phyloP scores from a whole-genome alignment of 2,113 vertebrate species.

The Corythornis vintsioides region DNA sequence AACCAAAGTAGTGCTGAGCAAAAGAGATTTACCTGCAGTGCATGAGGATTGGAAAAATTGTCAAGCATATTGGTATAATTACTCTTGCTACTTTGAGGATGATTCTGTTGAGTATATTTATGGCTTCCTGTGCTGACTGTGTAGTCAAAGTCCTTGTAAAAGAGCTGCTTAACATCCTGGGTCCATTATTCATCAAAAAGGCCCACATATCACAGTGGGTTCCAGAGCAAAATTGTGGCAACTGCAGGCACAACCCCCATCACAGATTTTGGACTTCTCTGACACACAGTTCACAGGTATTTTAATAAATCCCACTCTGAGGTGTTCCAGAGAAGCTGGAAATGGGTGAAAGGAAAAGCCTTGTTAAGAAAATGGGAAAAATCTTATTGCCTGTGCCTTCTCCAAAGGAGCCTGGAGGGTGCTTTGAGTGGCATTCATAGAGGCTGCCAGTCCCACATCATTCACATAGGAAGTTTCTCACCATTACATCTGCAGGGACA shows the following conservation, averaged over 20 bases:
- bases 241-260: not conserved
- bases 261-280: not conserved
- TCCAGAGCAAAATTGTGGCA: not conserved
- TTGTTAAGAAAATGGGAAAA: constrained; percentile 14
- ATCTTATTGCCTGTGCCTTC: not conserved
- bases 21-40: not conserved
- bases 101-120: not conserved
- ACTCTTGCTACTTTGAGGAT: not conserved
- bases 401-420: constrained; percentile 11
- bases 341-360: not conserved
- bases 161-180: not conserved
- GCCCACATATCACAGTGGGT: not conserved
- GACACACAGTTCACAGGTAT: not conserved
- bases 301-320: not conserved
- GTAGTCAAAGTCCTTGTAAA: not conserved
- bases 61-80: not conserved
- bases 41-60: constrained; percentile 3
- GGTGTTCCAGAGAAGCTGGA: not conserved
- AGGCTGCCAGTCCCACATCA: constrained; percentile 30
- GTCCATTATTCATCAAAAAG: not conserved
- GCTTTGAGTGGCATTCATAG: not conserved
- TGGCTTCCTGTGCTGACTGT: not conserved
- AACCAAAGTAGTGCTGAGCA: constrained; percentile 9
- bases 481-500: constrained; percentile 3
- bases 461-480: constrained; percentile 42